Evolutionary conservation across 1,140 invertebrate species (phyloP), one percentile per base, ranked within the genome.

Genomic region (Drosophila mayri): DNA sequence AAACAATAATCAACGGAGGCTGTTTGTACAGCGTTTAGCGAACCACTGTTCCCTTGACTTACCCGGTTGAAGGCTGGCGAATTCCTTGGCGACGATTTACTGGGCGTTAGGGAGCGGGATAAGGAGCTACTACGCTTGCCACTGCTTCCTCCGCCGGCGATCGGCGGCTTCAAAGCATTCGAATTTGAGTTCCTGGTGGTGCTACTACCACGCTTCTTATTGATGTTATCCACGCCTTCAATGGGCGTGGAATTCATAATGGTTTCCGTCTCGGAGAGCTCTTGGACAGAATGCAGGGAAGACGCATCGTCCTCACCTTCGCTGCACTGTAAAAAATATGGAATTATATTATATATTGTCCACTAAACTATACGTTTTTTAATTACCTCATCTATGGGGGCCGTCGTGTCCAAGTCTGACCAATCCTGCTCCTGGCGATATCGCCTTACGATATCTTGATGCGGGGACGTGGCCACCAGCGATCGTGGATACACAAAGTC

Each of bases 391-490:
- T 92, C 91, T 43, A 92, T 91, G 4, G 91, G 72, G 22, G 77
- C 83, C 8, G 91, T 92, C 3, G 90, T 93, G 58, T 93, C 91
- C 47, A 92, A 58, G 74, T 93, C 92, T 0, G 91, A 92, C 85
- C 81, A 91, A 58, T 92, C 87, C 38, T 88, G 90, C 44, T 92
- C 92, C 65, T 91, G 78, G 0, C 95, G 93, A 81, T 94, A 96
- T 35, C 94, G 92, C 46, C 93, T 90, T n/a, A 96, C 92, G 32
- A 96, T 95, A 2, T 94, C 90, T 32, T 95, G 94, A 77, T 96
- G 95, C 1, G 96, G 96, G 1, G 96, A 96, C 4, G 96, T 96
- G 44, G 93, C 82, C 1, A 91, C 93, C 59, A 97, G 79, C 1
- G 86, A 47, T 63, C 94, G 93, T 54, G 96, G 95, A 93, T 95